Evolutionary conservation across 1,140 invertebrate species (phyloP).

Genomic region (Eubasilissa regina): DNA sequence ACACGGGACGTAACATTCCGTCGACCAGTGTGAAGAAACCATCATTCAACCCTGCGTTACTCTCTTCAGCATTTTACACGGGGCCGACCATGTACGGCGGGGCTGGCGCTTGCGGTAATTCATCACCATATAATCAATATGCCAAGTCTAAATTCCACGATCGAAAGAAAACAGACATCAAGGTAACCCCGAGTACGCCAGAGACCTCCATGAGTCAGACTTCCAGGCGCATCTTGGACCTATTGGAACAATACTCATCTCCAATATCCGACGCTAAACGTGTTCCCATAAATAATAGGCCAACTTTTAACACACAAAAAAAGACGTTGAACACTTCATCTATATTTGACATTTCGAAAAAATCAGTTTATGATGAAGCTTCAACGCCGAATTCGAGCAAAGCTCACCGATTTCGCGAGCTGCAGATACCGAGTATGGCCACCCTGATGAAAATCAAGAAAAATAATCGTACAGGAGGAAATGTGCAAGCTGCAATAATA

Average conservation of each 20-base stretch:
- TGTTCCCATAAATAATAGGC: constrained; percentile 70
- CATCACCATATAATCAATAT: constrained; percentile 33
- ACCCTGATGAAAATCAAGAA: constrained; percentile 52
- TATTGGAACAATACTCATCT: constrained; percentile 82
- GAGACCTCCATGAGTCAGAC: constrained; percentile 68
- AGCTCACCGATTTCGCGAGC: constrained; percentile 26
- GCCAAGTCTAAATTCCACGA: constrained; percentile 49
- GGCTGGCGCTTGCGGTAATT: constrained; percentile 40
- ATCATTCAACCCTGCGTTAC: constrained; percentile 54
- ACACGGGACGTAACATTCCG: constrained; percentile 36
- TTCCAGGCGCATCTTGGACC: constrained; percentile 79
- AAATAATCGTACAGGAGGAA: constrained; percentile 39
- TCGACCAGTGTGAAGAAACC: constrained; percentile 34
- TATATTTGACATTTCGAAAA: constrained; percentile 21
- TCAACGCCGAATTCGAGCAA: constrained; percentile 3
- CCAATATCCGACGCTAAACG: constrained; percentile 81
- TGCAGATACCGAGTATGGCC: constrained; percentile 50
- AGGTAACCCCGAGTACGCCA: constrained; percentile 32
- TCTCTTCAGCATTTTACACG: constrained; percentile 56
- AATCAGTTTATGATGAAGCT: constrained; percentile 17
- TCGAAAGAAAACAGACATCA: constrained; percentile 38
- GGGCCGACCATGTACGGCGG: constrained; percentile 53
- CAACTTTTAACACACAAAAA: constrained; percentile 5
- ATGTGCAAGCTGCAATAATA: constrained; percentile 46
- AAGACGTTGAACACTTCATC: constrained; percentile 22